Conservation (phyloP, 2,888 invertebrate species). For the Nebria brevicollis region DNA sequence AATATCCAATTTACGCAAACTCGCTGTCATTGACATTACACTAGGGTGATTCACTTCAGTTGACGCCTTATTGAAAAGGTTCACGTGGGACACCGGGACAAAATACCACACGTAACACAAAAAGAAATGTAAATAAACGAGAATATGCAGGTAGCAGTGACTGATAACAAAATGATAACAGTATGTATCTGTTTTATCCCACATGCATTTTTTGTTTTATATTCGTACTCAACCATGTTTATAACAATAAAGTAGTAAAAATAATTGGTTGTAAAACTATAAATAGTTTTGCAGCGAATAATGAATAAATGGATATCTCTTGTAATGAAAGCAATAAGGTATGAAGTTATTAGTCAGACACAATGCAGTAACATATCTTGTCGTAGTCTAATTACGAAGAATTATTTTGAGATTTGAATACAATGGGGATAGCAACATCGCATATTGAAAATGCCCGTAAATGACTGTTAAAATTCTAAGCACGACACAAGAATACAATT, state of each 20-base stretch:
- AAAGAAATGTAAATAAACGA: neutral
- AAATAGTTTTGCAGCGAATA: neutral
- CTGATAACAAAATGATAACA: neutral
- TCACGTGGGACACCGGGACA: slow-evolving; percentile 1
- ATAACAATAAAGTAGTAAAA: neutral
- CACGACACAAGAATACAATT: slow-evolving; percentile 11
- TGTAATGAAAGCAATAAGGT: neutral
- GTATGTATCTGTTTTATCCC: neutral
- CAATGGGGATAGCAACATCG: slow-evolving; percentile 14
- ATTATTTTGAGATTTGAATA: slow-evolving; percentile 25
- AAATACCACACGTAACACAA: neutral
- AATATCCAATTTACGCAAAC: neutral
- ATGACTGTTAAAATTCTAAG: neutral
- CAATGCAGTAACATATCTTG: slow-evolving; percentile 8
- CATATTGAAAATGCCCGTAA: neutral
- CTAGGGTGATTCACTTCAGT: neutral
- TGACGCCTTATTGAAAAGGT: neutral
- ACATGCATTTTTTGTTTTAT: neutral
- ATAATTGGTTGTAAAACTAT: neutral
- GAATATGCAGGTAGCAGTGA: neutral
- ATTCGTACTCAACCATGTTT: neutral
- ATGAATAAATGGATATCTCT: neutral
- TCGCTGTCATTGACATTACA: neutral
- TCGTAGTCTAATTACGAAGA: slow-evolving; percentile 23
- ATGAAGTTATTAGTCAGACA: slow-evolving; percentile 4